phyloP scores from a whole-genome alignment of 2,113 vertebrate species.

The Cichladusa arquata region DNA sequence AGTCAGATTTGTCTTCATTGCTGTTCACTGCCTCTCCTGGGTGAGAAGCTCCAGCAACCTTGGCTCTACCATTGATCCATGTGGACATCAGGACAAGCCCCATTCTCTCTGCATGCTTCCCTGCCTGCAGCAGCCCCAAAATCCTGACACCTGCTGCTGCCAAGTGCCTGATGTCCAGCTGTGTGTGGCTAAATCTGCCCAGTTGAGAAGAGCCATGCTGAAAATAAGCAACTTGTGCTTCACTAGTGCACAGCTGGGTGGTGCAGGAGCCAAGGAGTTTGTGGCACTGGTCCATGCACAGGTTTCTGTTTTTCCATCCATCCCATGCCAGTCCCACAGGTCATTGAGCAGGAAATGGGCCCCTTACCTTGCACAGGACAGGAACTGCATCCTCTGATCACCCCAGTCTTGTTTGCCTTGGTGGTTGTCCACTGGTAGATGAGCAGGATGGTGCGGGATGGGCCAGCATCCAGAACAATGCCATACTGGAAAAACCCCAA shows the following conservation, averaged over 20 bases:
- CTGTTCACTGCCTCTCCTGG: not conserved
- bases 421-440: conserved; percentile 47
- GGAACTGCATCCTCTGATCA: conserved; percentile 43
- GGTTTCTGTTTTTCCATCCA: not conserved
- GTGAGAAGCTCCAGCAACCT: not conserved
- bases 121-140: not conserved
- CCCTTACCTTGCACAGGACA: conserved; percentile 42
- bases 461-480: conserved; percentile 41
- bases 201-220: accelerated
- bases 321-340: not conserved
- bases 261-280: not conserved
- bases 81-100: not conserved
- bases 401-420: not conserved
- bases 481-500: conserved; percentile 28
- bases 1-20: not conserved
- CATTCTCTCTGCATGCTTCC: not conserved
- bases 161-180: not conserved
- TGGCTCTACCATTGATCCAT: not conserved
- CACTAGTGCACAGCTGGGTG: not conserved
- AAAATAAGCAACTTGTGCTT: not conserved
- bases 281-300: not conserved
- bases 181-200: not conserved
- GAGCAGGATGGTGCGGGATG: conserved; percentile 10
- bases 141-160: not conserved
- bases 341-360: accelerated